These are phyloP conservation scores for Epistrophe grossulariae DNA, from an alignment of 2,888 invertebrate genomes.

Conservation along the genomic window DNA sequence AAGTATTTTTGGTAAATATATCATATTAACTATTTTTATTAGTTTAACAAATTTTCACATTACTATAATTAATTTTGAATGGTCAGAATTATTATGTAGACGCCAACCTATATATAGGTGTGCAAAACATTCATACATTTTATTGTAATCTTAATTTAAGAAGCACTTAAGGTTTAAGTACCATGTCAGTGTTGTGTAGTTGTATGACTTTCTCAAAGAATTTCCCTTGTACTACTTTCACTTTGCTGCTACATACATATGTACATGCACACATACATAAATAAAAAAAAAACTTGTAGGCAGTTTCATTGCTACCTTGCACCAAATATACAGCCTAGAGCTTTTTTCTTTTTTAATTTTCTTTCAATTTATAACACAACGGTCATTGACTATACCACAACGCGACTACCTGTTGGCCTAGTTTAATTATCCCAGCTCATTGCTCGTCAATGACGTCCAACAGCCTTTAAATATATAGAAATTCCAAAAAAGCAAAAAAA, in stretches of 20 bases:
- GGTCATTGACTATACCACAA: not conserved
- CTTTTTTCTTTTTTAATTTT: conserved; percentile 1
- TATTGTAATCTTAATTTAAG: too few relatives aligned
- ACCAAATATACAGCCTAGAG: not conserved
- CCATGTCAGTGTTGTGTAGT: not conserved
- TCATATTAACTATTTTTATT: too few relatives aligned
- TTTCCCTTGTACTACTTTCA: conserved; percentile 38
- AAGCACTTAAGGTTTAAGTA: not conserved
- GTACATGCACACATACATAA: too few relatives aligned
- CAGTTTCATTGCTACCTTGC: not conserved
- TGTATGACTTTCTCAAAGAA: conserved; percentile 10
- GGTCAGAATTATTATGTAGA: too few relatives aligned
- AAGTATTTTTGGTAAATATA: too few relatives aligned
- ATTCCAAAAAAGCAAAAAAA: conserved; percentile 39
- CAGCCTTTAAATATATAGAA: conserved; percentile 36
- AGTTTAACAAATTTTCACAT: too few relatives aligned
- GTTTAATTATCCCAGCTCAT: conserved; percentile 29
- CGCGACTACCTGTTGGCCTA: conserved; percentile 44
- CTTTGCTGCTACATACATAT: not conserved
- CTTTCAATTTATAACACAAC: not conserved
- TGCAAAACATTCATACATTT: too few relatives aligned
- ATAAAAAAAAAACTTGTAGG: not conserved
- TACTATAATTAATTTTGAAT: too few relatives aligned
- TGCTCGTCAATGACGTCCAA: conserved; percentile 42
- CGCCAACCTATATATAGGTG: too few relatives aligned